Evolutionary conservation across 2,888 invertebrate species (phyloP).

Genomic region (Capitulum mitella): DNA sequence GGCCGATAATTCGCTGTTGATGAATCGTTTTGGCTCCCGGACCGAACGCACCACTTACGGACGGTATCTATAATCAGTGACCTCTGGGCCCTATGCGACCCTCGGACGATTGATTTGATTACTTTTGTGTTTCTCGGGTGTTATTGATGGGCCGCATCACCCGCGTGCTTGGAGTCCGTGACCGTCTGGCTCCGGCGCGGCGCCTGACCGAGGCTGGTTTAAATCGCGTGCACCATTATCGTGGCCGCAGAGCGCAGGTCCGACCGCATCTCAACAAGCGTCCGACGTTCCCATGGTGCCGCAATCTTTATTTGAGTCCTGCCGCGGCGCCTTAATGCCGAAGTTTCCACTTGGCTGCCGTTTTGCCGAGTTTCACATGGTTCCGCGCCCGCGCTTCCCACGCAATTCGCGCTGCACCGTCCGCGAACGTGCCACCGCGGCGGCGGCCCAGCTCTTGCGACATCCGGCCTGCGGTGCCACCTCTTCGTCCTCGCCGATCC

Average conservation of each 20-base stretch:
- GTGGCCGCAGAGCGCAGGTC: too few species aligned
- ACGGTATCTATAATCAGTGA: background rate
- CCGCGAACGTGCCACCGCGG: background rate
- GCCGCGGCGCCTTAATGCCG: background rate
- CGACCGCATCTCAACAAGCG: background rate
- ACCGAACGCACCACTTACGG: background rate
- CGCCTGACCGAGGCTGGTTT: too few species aligned
- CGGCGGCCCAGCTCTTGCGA: background rate
- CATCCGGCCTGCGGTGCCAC: background rate
- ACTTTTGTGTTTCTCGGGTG: background rate
- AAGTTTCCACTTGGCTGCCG: background rate
- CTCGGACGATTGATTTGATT: background rate
- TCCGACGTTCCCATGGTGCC: background rate
- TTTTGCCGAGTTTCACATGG: background rate
- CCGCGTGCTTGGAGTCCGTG: background rate
- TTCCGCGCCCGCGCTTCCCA: background rate
- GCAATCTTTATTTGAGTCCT: background rate
- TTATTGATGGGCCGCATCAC: background rate
- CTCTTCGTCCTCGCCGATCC: background rate
- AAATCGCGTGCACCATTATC: too few species aligned
- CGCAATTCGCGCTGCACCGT: background rate
- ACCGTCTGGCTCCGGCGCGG: too few species aligned
- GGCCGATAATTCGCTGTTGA: background rate
- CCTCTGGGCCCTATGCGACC: background rate
- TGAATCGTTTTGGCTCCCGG: background rate